Evolutionary conservation across 2,113 vertebrate species (phyloP), one percentile per base, ranked within the genome.

Genomic region (Xiphophorus couchianus): DNA sequence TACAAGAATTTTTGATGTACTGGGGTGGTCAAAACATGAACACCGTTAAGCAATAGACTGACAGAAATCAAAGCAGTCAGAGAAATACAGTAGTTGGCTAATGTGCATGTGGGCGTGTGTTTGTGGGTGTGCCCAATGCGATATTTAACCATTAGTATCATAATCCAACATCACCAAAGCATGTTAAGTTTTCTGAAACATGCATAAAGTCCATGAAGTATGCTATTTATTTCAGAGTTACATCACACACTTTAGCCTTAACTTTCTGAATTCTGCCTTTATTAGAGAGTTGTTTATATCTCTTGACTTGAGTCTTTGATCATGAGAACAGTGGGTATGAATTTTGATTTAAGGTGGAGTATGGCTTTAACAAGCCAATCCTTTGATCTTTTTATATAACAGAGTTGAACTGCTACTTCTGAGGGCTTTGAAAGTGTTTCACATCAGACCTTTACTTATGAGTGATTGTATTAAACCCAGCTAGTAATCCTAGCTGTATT

Each of bases 341-440:
- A 85, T 88, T 87, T 69, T 83, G 84, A 86, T 86, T 75, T 72
- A 84, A 88, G 82, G 79, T 83, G 85, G 86, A 88, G 85, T 85
- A 84, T 86, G 81, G 73, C 73, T 84, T 88, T 86, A 82, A 85
- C 74, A 86, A 87, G 83, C 80, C 76, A 82, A 81, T 76, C 78
- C 87, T 92, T 85, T 90, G 91, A 92, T 90, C 83, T 83, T 78
- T 80, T 83, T 85, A 79, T 78, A 72, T 65, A 81, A 81, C 71
- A 48, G 73, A 78, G 63, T 39, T 28, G 37, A 61, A 69, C 69
- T 29, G 60, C 71, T 62, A 17, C 62, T 80, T 73, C 65, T 29
- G 33, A 78, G 74, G 83, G 76, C 42, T 71, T 69, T 66, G 73
- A 83, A 81, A 79, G 77, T 73, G 71, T 33, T 54, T 67, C 51